Percentiles rank a stretch among this genome's conserved stretches.
phyloP scores from a whole-genome alignment of 2,797 vertebrate species.

The Typhlichthys eigenmanni region DNA sequence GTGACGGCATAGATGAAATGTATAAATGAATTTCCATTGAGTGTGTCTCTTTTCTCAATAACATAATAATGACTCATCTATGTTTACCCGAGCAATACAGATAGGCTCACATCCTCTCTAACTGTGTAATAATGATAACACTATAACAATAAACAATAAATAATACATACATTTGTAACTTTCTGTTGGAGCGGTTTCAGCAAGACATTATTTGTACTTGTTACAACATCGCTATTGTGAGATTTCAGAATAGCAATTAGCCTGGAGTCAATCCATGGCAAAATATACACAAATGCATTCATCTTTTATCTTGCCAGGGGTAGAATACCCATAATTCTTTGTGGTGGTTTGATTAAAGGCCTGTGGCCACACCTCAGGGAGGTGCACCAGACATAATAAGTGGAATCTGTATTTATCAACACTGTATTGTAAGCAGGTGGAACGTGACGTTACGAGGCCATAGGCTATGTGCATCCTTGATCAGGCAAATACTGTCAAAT shows the following conservation, averaged over 20 bases:
- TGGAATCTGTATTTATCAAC: conserved; percentile 25
- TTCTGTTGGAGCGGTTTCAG: conserved; percentile 18
- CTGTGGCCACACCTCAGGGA: conserved; percentile 19
- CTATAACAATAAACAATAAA: no score
- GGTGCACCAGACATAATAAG: conserved; percentile 4
- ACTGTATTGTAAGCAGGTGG: not conserved
- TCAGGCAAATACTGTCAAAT: conserved; percentile 38
- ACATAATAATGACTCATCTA: no score
- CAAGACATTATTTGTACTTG: conserved; percentile 10
- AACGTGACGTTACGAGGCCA: no score
- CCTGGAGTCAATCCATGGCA: conserved; percentile 25
- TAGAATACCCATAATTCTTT: conserved; percentile 27
- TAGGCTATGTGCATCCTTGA: conserved; percentile 17
- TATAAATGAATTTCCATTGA: no score
- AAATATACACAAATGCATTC: conserved; percentile 37
- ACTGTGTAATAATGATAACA: no score
- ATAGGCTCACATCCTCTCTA: no score
- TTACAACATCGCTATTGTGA: conserved; percentile 14
- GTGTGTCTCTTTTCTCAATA: no score
- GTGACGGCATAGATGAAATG: no score
- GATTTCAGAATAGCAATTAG: conserved; percentile 21
- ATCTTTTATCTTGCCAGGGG: conserved; percentile 32
- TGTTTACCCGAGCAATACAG: no score
- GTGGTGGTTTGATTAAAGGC: conserved; percentile 51
- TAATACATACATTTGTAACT: not conserved